phyloP scores from a whole-genome alignment of 2,113 vertebrate genomes.

The Brienomyrus longianalis region DNA sequence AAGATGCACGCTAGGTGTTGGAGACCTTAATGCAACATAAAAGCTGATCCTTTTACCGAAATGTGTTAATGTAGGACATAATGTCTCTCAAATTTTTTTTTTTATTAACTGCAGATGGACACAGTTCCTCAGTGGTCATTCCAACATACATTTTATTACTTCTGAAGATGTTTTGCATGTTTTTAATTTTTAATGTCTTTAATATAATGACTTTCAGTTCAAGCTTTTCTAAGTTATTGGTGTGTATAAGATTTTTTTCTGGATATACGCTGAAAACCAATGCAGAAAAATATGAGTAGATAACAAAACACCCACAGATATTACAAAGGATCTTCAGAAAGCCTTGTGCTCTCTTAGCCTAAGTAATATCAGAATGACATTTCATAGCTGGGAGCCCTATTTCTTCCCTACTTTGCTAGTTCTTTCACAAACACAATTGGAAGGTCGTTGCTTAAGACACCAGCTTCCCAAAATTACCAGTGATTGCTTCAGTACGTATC shows the following conservation, averaged over 20 bases:
- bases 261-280: background rate
- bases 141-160: background rate
- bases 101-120: conserved; percentile 18
- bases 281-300: background rate
- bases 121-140: background rate
- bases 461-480: too few relatives aligned
- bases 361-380: conserved; percentile 14
- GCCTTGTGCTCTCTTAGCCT: background rate
- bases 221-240: background rate
- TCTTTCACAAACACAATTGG: conserved; percentile 35
- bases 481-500: too few relatives aligned
- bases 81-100: conserved; percentile 36
- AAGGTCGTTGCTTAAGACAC: conserved; percentile 40
- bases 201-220: background rate
- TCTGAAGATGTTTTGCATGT: background rate
- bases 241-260: background rate
- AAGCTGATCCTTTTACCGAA: conserved; percentile 25
- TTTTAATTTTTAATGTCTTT: background rate
- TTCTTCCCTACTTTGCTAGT: conserved; percentile 36
- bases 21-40: conserved; percentile 14
- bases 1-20: conserved; percentile 26
- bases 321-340: background rate
- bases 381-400: conserved; percentile 33
- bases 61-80: conserved; percentile 28
- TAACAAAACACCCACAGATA: background rate